Base-by-base conservation (phyloP, 2,888 invertebrate genomes). In the Drosophila quinaria region DNA sequence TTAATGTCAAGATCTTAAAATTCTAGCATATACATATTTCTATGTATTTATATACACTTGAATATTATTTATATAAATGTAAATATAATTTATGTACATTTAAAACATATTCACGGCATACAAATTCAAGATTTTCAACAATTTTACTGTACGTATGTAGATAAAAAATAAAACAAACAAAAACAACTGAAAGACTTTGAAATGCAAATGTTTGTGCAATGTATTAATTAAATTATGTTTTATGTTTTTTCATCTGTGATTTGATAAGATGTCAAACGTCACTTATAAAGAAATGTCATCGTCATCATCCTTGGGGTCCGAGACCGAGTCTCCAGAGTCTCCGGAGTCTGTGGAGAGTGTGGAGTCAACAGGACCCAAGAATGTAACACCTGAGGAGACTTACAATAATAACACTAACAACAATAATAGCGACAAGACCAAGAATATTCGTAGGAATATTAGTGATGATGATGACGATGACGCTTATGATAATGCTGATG, bases 221-320 rank as follows among this genome's bases (percentile, higher is more conserved):
- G 19, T 31, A n/a, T 31, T 55, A 46, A 47, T 13, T n/a, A 51
- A 51, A 51, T 51, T 51, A 22, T 10, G n/a, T 51, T 22, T 37
- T 50, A 10, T 9, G 2, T 39, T 17, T 17, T 41, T 41, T 41
- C 4, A 17, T 15, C 15, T 39, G 9, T 39, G 4, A 5, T 37
- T 5, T 39, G 10, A 17, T 10, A 41, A 17, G 41, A 42, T 42
- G 42, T 42, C 19, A 42, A 42, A 5, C 5, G 19, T 11, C 2
- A 10, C 5, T 1, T 42, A 42, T 42, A 11, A 19, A 5, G 42
- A 42, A 4, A 19, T 42, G 11, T 19, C 42, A 17, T 41, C 41
- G 2, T 42, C 42, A 42, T 42, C 42, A 11, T 19, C 19, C 0
- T 19, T 19, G 19, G 4, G 19, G 10, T 19, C 17, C 42, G 19